Conservation (phyloP, 2,113 vertebrate species). For the Anarhynchus alexandrinus region DNA sequence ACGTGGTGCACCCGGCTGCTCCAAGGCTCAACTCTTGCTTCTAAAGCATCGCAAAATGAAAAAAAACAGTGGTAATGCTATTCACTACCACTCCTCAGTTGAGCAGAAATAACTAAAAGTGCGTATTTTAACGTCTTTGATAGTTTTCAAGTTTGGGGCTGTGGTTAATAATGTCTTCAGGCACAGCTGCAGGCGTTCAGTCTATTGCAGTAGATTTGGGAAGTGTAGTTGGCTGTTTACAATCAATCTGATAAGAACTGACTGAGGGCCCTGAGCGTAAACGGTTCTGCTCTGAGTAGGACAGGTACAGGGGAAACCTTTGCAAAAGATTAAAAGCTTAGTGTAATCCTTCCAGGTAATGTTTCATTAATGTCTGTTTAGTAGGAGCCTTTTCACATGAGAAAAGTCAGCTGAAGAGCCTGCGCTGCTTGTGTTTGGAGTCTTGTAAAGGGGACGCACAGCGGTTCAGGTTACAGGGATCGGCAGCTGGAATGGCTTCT, state of each 20-base stretch:
- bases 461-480: background rate
- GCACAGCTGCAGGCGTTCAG: background rate
- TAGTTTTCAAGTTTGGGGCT: background rate
- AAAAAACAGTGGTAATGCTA: background rate
- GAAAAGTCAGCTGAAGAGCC: background rate
- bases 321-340: background rate
- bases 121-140: background rate
- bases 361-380: background rate
- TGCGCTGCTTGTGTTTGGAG: background rate
- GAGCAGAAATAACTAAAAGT: background rate
- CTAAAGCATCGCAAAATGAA: background rate
- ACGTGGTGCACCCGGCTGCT: background rate
- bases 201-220: background rate
- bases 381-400: background rate
- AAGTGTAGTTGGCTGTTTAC: background rate
- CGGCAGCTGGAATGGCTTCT: slow-evolving; percentile 34
- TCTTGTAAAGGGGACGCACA: background rate
- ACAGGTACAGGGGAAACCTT: background rate
- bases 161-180: background rate
- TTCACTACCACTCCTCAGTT: background rate
- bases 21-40: background rate
- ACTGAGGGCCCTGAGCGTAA: background rate
- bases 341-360: background rate
- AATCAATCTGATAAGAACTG: background rate
- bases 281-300: background rate